Evolutionary conservation across 1,140 invertebrate genomes (phyloP).

Genomic region (Monochamus saltuarius): DNA sequence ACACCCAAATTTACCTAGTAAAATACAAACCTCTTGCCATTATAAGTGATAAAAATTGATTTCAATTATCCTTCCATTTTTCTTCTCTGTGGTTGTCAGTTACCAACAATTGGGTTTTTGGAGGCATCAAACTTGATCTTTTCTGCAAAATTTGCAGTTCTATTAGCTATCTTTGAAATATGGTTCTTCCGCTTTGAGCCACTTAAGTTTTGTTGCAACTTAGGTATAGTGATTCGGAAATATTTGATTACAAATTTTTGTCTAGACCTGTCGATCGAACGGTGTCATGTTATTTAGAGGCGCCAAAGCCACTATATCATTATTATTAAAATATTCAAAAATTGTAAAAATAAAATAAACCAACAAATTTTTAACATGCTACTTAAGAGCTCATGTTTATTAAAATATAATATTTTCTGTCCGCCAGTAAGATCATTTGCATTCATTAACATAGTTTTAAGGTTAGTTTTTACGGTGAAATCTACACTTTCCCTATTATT

Average conservation of each 20-base stretch:
- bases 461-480: conserved; percentile 12
- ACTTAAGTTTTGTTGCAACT: too few species aligned
- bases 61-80: too few species aligned
- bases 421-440: conserved; percentile 13
- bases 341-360: conserved; percentile 12
- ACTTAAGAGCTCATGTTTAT: conserved; percentile 20
- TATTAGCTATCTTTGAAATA: too few species aligned
- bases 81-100: too few species aligned
- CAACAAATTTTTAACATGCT: conserved; percentile 12
- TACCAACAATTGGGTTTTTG: too few species aligned
- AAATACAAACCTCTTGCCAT: too few species aligned
- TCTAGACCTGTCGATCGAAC: conserved; percentile 9
- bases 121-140: too few species aligned
- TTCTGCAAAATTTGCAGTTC: too few species aligned
- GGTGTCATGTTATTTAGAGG: conserved; percentile 10
- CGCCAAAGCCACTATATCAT: conserved; percentile 13
- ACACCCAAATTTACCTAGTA: too few species aligned
- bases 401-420: conserved; percentile 18
- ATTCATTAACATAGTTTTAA: conserved; percentile 21
- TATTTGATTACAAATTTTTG: not conserved
- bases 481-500: conserved; percentile 14
- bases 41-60: too few species aligned
- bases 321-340: conserved; percentile 21
- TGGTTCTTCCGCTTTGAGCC: too few species aligned
- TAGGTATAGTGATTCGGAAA: too few species aligned